Conservation (phyloP, 2,797 vertebrate species). For the Erpetoichthys calabaricus region DNA sequence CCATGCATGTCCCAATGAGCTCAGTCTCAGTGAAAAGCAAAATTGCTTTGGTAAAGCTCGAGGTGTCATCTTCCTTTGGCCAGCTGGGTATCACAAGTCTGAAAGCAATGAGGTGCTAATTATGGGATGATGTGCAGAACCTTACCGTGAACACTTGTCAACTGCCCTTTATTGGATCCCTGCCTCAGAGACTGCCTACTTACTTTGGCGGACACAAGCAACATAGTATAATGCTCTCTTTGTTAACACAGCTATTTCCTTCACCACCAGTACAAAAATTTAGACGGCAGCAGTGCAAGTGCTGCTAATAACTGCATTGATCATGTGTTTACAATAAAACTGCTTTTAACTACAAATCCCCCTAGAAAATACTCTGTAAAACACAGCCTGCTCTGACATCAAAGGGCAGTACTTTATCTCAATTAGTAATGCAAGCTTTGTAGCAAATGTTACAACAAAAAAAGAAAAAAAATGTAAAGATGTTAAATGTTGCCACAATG, state of each 20-base stretch:
- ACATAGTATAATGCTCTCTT: background rate
- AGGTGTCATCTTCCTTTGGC: slow-evolving; percentile 49
- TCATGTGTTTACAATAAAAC: background rate
- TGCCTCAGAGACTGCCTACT: slow-evolving; percentile 25
- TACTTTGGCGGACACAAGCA: slow-evolving; percentile 22
- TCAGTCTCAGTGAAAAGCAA: slow-evolving; percentile 46
- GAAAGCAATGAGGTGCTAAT: slow-evolving; percentile 66
- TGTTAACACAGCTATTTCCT: background rate
- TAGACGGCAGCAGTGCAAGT: background rate
- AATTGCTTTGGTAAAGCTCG: slow-evolving; percentile 40
- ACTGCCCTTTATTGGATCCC: slow-evolving; percentile 45
- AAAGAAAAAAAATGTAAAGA: no score
- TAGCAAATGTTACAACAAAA: no score
- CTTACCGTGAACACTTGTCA: slow-evolving; percentile 42
- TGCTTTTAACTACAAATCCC: background rate
- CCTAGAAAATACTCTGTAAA: background rate
- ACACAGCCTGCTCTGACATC: background rate
- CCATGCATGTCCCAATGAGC: slow-evolving; percentile 49
- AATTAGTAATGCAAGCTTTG: no score
- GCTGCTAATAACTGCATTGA: background rate
- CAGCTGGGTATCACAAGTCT: slow-evolving; percentile 51
- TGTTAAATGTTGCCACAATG: no score
- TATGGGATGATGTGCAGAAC: slow-evolving; percentile 51
- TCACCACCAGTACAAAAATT: background rate
- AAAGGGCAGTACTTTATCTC: no score